phyloP scores from a whole-genome alignment of 1,140 invertebrate genomes.

The Drosophila repletoides region DNA sequence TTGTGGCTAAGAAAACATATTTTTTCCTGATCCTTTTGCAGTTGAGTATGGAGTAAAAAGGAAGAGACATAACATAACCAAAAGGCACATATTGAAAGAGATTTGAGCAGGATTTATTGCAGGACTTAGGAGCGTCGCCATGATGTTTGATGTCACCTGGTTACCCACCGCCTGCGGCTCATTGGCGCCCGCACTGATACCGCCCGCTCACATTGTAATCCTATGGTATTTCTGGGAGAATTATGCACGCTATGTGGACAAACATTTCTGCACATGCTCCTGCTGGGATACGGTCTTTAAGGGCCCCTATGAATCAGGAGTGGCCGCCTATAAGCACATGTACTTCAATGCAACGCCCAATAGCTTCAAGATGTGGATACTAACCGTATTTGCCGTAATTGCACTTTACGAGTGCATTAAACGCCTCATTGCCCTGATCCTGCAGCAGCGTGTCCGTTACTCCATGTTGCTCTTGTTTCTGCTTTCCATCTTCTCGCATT shows the following conservation, averaged over 20 bases:
- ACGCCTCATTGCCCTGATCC: slow-evolving; percentile 85
- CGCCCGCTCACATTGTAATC: slow-evolving; percentile 86
- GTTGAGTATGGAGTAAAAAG: too few relatives aligned
- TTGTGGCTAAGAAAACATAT: too few relatives aligned
- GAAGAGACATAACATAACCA: too few relatives aligned
- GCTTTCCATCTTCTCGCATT: slow-evolving; percentile 90
- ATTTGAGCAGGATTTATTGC: slow-evolving; percentile 13
- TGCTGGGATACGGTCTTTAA: slow-evolving; percentile 93
- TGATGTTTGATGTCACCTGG: slow-evolving; percentile 78
- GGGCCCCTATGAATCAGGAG: slow-evolving; percentile 90
- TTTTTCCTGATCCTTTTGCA: too few relatives aligned
- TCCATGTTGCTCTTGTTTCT: slow-evolving; percentile 89
- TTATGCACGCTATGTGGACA: slow-evolving; percentile 87
- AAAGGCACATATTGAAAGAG: too few relatives aligned
- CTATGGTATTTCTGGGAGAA: slow-evolving; percentile 89
- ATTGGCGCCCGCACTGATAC: slow-evolving; percentile 82
- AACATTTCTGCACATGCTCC: slow-evolving; percentile 88
- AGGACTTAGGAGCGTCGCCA: not conserved
- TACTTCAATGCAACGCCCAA: slow-evolving; percentile 92
- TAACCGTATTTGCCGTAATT: slow-evolving; percentile 87
- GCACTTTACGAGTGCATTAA: slow-evolving; percentile 89
- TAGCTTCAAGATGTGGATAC: slow-evolving; percentile 90
- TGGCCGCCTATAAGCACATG: slow-evolving; percentile 90
- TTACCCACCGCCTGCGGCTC: slow-evolving; percentile 77
- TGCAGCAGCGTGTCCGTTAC: slow-evolving; percentile 84